Evolutionary conservation across 2,888 invertebrate genomes (phyloP).

Genomic region (Hymenopus coronatus): DNA sequence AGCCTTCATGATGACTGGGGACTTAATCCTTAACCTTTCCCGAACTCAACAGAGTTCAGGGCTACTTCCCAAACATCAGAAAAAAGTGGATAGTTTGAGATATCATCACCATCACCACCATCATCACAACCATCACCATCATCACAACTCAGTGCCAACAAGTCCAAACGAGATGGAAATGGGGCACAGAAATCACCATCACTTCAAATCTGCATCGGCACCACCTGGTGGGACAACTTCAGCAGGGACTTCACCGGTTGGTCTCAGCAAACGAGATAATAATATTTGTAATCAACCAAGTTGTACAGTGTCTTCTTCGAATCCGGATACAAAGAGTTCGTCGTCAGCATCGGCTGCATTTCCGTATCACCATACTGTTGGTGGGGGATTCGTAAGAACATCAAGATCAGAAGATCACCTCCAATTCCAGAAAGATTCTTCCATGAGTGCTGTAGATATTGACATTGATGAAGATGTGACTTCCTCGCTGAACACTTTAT

Average conservation of each 20-base stretch:
- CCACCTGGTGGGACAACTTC: conserved; percentile 47
- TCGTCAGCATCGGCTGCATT: conserved; percentile 32
- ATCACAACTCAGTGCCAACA: conserved; percentile 65
- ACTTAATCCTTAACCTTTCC: conserved; percentile 90
- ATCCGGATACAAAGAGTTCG: conserved; percentile 33
- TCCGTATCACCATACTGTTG: conserved; percentile 48
- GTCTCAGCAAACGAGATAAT: conserved; percentile 52
- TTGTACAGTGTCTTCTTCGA: conserved; percentile 14
- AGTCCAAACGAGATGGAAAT: conserved; percentile 62
- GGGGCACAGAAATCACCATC: conserved; percentile 23
- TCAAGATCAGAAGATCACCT: conserved; percentile 91
- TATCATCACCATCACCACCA: conserved; percentile 50
- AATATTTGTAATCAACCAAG: conserved; percentile 15
- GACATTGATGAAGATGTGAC: conserved; percentile 92
- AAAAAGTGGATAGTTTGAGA: conserved; percentile 48
- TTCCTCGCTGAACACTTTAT: conserved; percentile 85
- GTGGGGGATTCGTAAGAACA: conserved; percentile 71
- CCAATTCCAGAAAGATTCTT: conserved; percentile 74
- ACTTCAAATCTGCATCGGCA: conserved; percentile 27
- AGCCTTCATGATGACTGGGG: conserved; percentile 97
- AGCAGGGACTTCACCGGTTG: conserved; percentile 54
- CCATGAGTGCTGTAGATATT: conserved; percentile 81
- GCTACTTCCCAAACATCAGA: conserved; percentile 59
- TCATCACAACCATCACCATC: conserved; percentile 42
- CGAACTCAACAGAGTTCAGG: conserved; percentile 69